phyloP scores from a whole-genome alignment of 2,797 vertebrate genomes.

The Xenopus petersii region DNA sequence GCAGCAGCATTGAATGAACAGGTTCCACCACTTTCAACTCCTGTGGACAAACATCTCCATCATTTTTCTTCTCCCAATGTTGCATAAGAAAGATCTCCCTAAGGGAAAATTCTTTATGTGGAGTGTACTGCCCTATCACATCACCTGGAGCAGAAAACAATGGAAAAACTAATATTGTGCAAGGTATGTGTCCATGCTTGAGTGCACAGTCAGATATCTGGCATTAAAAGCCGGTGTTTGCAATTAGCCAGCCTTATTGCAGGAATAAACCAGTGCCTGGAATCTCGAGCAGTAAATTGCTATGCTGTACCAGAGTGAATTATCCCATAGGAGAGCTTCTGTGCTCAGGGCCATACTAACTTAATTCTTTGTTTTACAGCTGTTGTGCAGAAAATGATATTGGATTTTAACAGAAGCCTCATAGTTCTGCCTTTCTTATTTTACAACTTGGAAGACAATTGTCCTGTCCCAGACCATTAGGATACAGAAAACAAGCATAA shows the following conservation, averaged over 20 bases:
- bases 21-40: no score
- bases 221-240: constrained; percentile 52
- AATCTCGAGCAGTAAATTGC: constrained; percentile 51
- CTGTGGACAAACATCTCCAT: neutral
- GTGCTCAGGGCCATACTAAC: constrained; percentile 50
- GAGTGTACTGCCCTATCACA: constrained; percentile 32
- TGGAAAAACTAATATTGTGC: constrained; percentile 30
- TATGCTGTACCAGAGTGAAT: constrained; percentile 52
- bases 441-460: constrained; percentile 1
- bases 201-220: constrained; percentile 44
- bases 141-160: constrained; percentile 27
- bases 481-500: no score
- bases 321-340: constrained; percentile 43
- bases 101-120: constrained; percentile 27
- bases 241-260: constrained; percentile 52
- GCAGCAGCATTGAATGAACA: no score
- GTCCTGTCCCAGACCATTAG: neutral
- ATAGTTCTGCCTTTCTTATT: constrained; percentile 32
- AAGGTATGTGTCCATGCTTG: constrained; percentile 48
- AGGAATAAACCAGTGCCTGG: constrained; percentile 45
- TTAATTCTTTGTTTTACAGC: constrained; percentile 59
- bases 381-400: constrained; percentile 21
- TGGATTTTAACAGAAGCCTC: constrained; percentile 35
- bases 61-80: constrained; percentile 12
- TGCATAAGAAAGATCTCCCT: constrained; percentile 27